Conservation (phyloP, 2,888 invertebrate species). For the Lamellibrachia satsuma region DNA sequence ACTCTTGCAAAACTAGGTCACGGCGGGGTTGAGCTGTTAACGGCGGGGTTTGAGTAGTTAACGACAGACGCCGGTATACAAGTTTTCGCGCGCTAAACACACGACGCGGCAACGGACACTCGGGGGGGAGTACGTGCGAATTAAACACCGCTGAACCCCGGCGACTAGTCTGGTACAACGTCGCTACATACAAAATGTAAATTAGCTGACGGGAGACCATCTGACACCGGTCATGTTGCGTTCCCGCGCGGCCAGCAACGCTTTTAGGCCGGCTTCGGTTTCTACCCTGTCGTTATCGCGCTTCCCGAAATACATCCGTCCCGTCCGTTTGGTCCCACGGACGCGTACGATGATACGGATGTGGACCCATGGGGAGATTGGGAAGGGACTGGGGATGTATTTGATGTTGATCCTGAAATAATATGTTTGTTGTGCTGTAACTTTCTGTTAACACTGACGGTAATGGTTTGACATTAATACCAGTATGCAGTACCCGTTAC, state of each 20-base stretch:
- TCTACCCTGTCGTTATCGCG: background rate
- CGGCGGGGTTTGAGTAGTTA: background rate
- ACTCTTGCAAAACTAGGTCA: background rate
- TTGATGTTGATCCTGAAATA: background rate
- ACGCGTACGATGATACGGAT: background rate
- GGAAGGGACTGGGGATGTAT: background rate
- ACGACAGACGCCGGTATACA: background rate
- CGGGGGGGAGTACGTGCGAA: background rate
- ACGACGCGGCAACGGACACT: background rate
- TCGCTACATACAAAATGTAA: conserved; percentile 6
- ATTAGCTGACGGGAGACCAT: background rate
- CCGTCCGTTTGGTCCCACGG: background rate
- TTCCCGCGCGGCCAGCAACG: background rate
- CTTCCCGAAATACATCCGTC: conserved; percentile 17
- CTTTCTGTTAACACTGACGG: background rate
- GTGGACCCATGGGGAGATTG: background rate
- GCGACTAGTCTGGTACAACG: background rate
- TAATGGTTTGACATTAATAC: background rate
- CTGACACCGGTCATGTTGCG: background rate
- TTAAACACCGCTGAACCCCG: background rate
- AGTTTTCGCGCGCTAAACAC: background rate
- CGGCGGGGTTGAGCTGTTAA: background rate
- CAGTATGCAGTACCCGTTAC: conserved; percentile 9
- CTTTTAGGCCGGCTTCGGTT: background rate
- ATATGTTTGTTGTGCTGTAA: background rate